Evolutionary conservation across 2,797 vertebrate genomes (phyloP), one percentile per base, ranked within the genome.

Genomic region (Coregonus ussuriensis): DNA sequence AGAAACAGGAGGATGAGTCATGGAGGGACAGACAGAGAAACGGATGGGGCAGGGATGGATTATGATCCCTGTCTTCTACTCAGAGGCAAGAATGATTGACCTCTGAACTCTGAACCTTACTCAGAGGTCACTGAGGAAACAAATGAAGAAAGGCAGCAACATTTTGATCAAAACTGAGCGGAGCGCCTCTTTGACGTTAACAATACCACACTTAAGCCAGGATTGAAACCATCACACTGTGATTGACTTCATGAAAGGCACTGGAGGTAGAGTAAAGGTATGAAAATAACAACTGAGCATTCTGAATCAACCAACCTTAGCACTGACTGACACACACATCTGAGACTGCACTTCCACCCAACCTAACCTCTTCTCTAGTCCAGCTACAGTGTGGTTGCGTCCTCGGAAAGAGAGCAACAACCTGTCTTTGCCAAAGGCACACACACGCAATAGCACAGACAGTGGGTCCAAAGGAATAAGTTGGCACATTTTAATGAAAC

Each of bases 401-500:
- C 25, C 25, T 25, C 25, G 25, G 25, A 25, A 25, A 25, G 25
- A 25, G 25, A 25, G 25, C 25, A 25, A 33, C 65, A 31, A 66
- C 1, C 11, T 66, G 21, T 65, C 62, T 65, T 63, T 21, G 4
- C 59, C 62, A 4, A 13, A 16, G 25, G 25, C 18, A 52, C 37
- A 52, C n/a, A 52, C 47, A 52, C 21, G 3, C n/a, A 52, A 18
- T 18, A 35, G 37, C 3, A 51, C 18, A 51, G 1, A 33, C 66
- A 59, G 14, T 56, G 6, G 29, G 15, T 4, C 21, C 41, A 6
- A 21, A 16, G 53, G n/a, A 29, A 51, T 4, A 29, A 51, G 59
- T 51, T 67, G 37, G 81, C 84, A 88, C 74, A 78, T 83, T 85
- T 79, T 84, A 83, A 93, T 92, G 89, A 87, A 91, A 92, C 91